Conservation (phyloP, 2,797 vertebrate species). For the Urophycis tenuis region DNA sequence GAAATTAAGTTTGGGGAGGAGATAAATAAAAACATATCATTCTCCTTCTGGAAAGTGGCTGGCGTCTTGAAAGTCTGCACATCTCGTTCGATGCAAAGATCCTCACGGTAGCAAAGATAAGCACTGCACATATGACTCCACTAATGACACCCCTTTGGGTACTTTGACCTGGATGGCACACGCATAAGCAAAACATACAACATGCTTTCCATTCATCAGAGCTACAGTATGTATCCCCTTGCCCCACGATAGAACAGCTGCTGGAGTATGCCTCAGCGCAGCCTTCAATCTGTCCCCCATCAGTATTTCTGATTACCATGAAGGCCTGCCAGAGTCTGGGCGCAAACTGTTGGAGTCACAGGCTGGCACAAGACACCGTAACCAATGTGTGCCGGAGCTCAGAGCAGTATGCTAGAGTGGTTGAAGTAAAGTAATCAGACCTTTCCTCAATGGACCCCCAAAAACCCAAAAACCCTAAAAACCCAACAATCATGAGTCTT, state of each 20-base stretch:
- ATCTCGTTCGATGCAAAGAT: neutral
- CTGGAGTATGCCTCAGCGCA: conserved; percentile 41
- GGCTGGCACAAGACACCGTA: conserved; percentile 26
- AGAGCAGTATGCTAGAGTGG: conserved; percentile 37
- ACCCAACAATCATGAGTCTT: too few relatives aligned
- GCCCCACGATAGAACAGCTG: conserved; percentile 24
- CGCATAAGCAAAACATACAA: too few relatives aligned
- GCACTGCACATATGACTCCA: too few relatives aligned
- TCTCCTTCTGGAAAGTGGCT: neutral
- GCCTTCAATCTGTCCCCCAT: conserved; percentile 42
- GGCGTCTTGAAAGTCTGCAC: neutral
- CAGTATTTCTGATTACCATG: conserved; percentile 43
- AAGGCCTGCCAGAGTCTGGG: conserved; percentile 33
- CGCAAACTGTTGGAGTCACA: conserved; percentile 36
- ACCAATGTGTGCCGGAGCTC: conserved; percentile 28
- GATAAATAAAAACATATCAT: conserved; percentile 33
- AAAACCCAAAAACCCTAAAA: conserved; percentile 1
- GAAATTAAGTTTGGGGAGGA: conserved; percentile 28
- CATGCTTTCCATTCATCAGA: too few relatives aligned
- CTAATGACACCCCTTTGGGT: too few relatives aligned
- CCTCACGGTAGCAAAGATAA: too few relatives aligned
- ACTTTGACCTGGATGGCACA: too few relatives aligned
- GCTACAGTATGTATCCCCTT: too few relatives aligned
- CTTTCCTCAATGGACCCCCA: conserved; percentile 25
- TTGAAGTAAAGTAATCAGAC: conserved; percentile 45